These are phyloP conservation scores for Otus sunia DNA, from an alignment of 2,113 vertebrate genomes.

Conservation along the genomic window DNA sequence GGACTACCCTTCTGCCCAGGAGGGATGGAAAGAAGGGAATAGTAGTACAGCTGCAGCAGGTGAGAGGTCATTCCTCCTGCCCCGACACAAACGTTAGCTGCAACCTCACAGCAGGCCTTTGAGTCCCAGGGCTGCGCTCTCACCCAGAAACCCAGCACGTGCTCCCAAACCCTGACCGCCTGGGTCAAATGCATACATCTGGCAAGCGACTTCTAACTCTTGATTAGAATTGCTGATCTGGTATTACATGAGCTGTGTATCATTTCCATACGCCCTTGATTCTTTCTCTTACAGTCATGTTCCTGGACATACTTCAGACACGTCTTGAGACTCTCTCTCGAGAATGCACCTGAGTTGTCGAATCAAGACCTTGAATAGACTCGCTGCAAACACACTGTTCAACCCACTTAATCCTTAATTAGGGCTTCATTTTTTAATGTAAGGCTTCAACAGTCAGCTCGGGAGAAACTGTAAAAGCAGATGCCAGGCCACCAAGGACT, in stretches of 20 bases:
- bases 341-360: not conserved
- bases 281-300: not conserved
- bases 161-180: accelerated
- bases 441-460: not conserved
- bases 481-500: not conserved
- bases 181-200: not conserved
- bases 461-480: constrained; percentile 7
- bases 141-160: not conserved
- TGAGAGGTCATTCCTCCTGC: not conserved
- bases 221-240: not conserved
- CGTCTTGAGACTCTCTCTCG: not conserved
- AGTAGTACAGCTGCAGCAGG: not conserved
- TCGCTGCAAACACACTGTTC: not conserved
- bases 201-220: not conserved
- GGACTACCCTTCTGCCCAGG: not conserved
- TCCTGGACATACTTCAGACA: not conserved
- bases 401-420: constrained; percentile 27
- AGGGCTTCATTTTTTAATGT: not conserved
- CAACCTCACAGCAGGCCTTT: not conserved
- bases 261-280: not conserved
- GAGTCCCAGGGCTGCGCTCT: not conserved
- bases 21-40: not conserved
- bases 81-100: not conserved
- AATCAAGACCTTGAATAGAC: not conserved
- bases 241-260: not conserved